Evolutionary conservation across 2,888 invertebrate genomes (phyloP), one percentile per base, ranked within the genome.

Genomic region (Trachelus iudaicus): DNA sequence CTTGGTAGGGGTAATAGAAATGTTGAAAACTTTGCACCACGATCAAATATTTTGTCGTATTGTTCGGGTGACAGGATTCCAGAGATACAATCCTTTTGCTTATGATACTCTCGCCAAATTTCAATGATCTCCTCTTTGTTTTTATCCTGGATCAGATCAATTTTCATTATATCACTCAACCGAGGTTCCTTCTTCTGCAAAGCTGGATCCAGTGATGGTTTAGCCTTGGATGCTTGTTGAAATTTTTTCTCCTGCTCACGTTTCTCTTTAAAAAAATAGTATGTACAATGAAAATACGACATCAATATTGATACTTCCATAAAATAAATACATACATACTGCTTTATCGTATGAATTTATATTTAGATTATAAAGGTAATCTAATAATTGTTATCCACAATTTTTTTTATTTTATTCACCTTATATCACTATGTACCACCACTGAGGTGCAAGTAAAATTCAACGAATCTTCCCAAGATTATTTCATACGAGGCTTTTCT

Each of bases 61-160:
- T 94, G 92, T 6, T 93, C 91, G 0, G 91, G 85, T 0, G 96
- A 95, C 81, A 97, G 94, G 0, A 94, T 94, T 0, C 96, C 97
- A 12, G 95, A 95, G 84, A 97, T 94, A 30, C 94, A 95, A 86
- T 96, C 95, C 90, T 96, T 96, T 11, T 94, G 93, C 82, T 94
- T 94, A 87, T 97, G 97, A 90, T 97, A 97, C 86, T 95, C 94
- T 76, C 94, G 93, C 97, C 98, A 97, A 83, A 97, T 96, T 76
- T 92, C 87, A 84, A 94, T 92, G 68, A 98, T 95, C 90, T 97
- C 97, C 40, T 94, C 93, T 30, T 94, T 93, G 79, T 92, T 92
- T 91, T 97, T 96, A 85, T 96, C 94, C 84, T 93, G 90, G 1
- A 97, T 93, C 79, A 97, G 92, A 23, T 97, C 96, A 68, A 95